These are phyloP conservation scores for Silvanus unidentatus DNA, from an alignment of 2,888 invertebrate genomes.

Conservation along the genomic window DNA sequence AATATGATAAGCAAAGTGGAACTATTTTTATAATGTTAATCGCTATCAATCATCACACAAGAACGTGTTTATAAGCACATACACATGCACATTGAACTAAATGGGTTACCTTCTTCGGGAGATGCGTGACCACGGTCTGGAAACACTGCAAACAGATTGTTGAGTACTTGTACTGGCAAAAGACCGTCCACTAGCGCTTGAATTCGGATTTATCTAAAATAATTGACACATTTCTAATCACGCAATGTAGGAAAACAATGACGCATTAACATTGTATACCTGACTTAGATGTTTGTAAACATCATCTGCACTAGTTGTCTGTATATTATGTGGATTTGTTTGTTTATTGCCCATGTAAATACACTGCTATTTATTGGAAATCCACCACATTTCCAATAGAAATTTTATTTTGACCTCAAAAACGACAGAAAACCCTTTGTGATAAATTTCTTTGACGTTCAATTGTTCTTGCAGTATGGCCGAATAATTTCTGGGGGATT, in stretches of 20 bases:
- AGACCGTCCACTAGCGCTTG: slow-evolving; percentile 56
- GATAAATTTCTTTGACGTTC: slow-evolving; percentile 25
- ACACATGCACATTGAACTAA: slow-evolving; percentile 5
- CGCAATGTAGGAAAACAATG: slow-evolving; percentile 27
- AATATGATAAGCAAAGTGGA: not conserved
- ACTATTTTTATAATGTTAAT: not conserved
- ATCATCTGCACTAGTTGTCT: slow-evolving; percentile 32
- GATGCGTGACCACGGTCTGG: slow-evolving; percentile 61
- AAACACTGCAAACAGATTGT: slow-evolving; percentile 56
- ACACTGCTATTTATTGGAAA: slow-evolving; percentile 18
- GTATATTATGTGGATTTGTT: slow-evolving; percentile 30
- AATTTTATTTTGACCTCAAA: slow-evolving; percentile 36
- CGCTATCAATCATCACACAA: not conserved
- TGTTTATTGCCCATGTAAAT: slow-evolving; percentile 41
- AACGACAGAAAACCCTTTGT: slow-evolving; percentile 35
- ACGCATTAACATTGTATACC: slow-evolving; percentile 38
- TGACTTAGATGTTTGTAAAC: slow-evolving; percentile 37
- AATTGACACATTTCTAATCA: slow-evolving; percentile 9
- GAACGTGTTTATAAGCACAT: slow-evolving; percentile 3
- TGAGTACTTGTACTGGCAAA: slow-evolving; percentile 55
- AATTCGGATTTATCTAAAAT: slow-evolving; percentile 53
- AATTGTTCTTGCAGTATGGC: too few relatives aligned
- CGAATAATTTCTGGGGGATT: too few relatives aligned
- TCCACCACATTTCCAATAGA: slow-evolving; percentile 27
- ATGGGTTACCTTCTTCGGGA: slow-evolving; percentile 57